Conservation (phyloP, 2,888 invertebrate species). For the Xanthorhoe designata region DNA sequence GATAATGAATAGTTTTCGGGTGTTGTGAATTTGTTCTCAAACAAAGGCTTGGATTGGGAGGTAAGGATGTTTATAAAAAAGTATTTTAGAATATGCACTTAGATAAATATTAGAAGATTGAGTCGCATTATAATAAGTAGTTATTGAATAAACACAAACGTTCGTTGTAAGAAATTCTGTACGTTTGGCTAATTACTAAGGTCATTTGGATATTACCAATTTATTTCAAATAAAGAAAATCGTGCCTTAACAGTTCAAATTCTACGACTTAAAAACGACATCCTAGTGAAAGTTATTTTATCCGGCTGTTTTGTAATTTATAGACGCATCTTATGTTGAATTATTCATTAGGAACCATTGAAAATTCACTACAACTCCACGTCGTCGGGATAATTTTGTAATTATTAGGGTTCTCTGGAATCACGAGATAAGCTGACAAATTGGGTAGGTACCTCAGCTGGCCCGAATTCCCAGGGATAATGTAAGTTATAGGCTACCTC, state of each 20-base stretch:
- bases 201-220: constrained; percentile 1
- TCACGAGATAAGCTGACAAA: constrained; percentile 36
- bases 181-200: constrained; percentile 12
- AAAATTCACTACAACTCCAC: constrained; percentile 8
- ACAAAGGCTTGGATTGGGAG: constrained; percentile 40
- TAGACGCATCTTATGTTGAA: not conserved
- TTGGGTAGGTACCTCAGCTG: constrained; percentile 24
- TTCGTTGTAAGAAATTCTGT: not conserved
- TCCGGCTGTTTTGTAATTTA: not conserved
- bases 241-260: not conserved
- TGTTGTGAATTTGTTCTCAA: constrained; percentile 46
- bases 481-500: constrained; percentile 29
- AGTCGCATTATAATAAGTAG: not conserved
- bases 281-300: not conserved
- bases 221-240: not conserved
- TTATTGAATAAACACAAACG: not conserved
- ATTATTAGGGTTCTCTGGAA: constrained; percentile 34
- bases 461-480: constrained; percentile 29
- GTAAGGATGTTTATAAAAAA: constrained; percentile 32
- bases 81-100: not conserved
- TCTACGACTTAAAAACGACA: not conserved
- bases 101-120: not conserved
- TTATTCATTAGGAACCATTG: constrained; percentile 1
- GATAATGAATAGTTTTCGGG: constrained; percentile 70
- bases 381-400: constrained; percentile 27